Conservation (phyloP, 2,888 invertebrate species). For the Polyommatus iphigenia region DNA sequence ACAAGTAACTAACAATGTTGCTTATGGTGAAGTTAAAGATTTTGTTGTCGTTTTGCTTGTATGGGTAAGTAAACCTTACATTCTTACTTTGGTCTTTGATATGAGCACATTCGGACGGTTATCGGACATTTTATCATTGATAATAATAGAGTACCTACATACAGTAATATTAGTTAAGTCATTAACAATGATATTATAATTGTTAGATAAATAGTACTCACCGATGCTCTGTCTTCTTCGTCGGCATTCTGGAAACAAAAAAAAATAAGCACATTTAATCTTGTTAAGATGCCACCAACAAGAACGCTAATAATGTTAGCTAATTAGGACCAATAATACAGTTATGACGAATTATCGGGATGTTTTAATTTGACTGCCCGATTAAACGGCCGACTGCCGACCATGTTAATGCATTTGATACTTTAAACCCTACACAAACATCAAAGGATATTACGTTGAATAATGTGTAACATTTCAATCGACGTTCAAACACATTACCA, state of each 20-base stretch:
- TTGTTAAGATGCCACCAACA: not conserved
- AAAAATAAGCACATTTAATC: constrained; percentile 31
- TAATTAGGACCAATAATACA: not conserved
- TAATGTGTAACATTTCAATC: constrained; percentile 14
- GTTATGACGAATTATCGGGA: not conserved
- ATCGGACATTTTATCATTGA: no score
- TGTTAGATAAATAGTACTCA: constrained; percentile 70
- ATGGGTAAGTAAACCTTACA: not conserved
- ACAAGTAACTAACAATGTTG: no score
- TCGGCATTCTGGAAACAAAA: constrained; percentile 82
- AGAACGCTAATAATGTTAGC: not conserved
- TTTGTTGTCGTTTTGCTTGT: not conserved
- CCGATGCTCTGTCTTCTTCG: constrained; percentile 88
- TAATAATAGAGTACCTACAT: not conserved
- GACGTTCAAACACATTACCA: constrained; percentile 23
- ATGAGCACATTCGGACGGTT: not conserved
- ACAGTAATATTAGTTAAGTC: not conserved
- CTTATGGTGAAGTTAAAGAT: not conserved
- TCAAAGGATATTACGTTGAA: not conserved
- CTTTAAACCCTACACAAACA: not conserved
- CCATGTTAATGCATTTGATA: not conserved
- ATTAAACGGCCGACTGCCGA: not conserved
- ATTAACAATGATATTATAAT: not conserved
- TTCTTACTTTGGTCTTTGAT: not conserved
- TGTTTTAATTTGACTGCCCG: not conserved